Evolutionary conservation across 2,797 vertebrate genomes (phyloP).

Genomic region (Cynodonichthys magdalenae): DNA sequence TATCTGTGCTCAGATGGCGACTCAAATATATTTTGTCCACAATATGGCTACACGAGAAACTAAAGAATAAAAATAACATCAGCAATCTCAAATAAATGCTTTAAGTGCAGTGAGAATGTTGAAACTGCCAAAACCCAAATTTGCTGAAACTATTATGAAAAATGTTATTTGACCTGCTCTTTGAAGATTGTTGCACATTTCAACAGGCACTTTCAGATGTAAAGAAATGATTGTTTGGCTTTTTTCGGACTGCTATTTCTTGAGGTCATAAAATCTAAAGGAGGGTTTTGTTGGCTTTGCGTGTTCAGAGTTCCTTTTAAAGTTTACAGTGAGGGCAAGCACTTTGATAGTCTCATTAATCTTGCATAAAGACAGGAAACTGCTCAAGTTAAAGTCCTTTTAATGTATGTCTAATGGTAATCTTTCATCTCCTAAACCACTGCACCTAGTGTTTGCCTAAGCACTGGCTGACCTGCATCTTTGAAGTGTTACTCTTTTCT

Average conservation of each 20-base stretch:
- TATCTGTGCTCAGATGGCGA: neutral
- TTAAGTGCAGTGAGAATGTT: neutral
- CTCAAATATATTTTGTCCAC: neutral
- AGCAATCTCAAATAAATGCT: neutral
- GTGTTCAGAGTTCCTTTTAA: conserved; percentile 7
- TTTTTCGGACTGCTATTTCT: neutral
- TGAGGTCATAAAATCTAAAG: conserved; percentile 7
- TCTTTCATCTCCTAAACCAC: conserved; percentile 22
- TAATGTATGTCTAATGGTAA: conserved; percentile 23
- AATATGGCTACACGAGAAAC: neutral
- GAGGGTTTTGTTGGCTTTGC: neutral
- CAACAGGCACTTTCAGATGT: neutral
- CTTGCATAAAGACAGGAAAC: conserved; percentile 13
- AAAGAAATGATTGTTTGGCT: neutral
- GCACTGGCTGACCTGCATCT: conserved; percentile 11
- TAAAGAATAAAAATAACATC: neutral
- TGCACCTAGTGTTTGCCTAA: conserved; percentile 7
- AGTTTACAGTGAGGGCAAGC: conserved; percentile 9
- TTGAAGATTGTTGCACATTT: conserved; percentile 4
- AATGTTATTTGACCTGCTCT: neutral
- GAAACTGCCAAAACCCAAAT: neutral
- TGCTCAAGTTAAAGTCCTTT: conserved; percentile 15
- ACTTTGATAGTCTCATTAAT: conserved; percentile 13
- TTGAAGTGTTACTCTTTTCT: conserved; percentile 10
- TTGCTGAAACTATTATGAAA: neutral